phyloP scores from a whole-genome alignment of 1,140 invertebrate species.

The Diabrotica undecimpunctata region DNA sequence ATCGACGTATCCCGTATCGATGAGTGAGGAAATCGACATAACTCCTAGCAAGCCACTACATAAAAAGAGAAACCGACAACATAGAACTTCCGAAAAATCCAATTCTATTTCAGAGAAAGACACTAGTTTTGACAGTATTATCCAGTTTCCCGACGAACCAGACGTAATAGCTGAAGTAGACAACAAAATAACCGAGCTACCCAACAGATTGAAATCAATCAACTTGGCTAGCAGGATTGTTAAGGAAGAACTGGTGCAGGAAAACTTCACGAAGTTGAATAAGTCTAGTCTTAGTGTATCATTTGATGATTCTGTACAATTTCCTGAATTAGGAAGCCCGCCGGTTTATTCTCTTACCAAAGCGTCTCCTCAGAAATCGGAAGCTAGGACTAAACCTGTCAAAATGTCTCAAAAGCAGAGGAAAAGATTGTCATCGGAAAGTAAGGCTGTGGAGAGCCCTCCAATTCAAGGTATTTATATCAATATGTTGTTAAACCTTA shows the following conservation, averaged over 20 bases:
- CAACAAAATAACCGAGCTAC: conserved; percentile 31
- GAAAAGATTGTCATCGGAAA: conserved; percentile 47
- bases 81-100: conserved; percentile 31
- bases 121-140: conserved; percentile 20
- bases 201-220: conserved; percentile 53
- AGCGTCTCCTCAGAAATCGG: conserved; percentile 27
- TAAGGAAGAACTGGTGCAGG: conserved; percentile 39
- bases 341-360: conserved; percentile 23
- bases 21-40: conserved; percentile 43
- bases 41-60: conserved; percentile 41
- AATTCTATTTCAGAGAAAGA: conserved; percentile 23
- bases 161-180: conserved; percentile 4
- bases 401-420: conserved; percentile 62
- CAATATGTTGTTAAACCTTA: neutral
- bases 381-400: conserved; percentile 37
- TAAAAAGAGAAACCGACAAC: conserved; percentile 47
- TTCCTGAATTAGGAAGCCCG: conserved; percentile 34
- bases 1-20: conserved; percentile 47
- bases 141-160: conserved; percentile 27
- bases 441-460: conserved; percentile 1
- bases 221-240: conserved; percentile 46
- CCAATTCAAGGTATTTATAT: conserved; percentile 1
- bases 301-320: conserved; percentile 26
- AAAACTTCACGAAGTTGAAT: conserved; percentile 31
- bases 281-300: conserved; percentile 24